Percentiles rank a stretch among this genome's conserved stretches.
These are phyloP conservation scores for Pseudotriccus pelzelni DNA, from an alignment of 2,797 vertebrate species.

Conservation along the genomic window DNA sequence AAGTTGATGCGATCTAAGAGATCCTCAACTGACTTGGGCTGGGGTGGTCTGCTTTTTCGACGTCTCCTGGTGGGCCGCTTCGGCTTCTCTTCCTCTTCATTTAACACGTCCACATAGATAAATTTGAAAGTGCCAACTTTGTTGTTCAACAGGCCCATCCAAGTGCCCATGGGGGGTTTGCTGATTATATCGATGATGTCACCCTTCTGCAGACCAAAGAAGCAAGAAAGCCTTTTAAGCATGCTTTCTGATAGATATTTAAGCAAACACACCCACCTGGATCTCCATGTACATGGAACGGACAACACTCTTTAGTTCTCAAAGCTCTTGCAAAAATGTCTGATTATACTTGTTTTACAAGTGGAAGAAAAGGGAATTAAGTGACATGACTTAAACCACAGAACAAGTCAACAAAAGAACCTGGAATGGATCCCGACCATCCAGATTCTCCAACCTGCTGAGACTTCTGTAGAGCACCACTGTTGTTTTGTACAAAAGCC, in stretches of 20 bases:
- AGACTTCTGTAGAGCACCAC: background rate
- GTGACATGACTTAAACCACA: background rate
- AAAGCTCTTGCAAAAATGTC: background rate
- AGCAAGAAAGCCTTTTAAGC: background rate
- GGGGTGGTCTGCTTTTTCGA: conserved; percentile 89
- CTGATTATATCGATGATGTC: conserved; percentile 99
- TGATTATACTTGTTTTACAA: background rate
- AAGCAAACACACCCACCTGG: background rate
- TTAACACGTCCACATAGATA: conserved; percentile 96
- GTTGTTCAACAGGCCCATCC: conserved; percentile 98
- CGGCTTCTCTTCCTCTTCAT: conserved; percentile 93
- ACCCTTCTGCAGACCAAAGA: conserved; percentile 82
- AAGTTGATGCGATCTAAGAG: conserved; percentile 95
- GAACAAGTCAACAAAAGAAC: background rate
- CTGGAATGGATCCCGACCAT: background rate
- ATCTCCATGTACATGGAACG: background rate
- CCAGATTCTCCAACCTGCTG: background rate
- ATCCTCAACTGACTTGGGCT: conserved; percentile 95
- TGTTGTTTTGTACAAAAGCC: background rate
- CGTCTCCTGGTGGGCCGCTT: conserved; percentile 89
- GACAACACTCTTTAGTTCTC: background rate
- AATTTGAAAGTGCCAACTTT: conserved; percentile 99
- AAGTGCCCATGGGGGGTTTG: conserved; percentile 98
- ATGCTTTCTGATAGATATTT: background rate
- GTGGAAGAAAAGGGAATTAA: background rate